phyloP scores from a whole-genome alignment of 2,113 vertebrate genomes.

The Pterophyllum scalare region DNA sequence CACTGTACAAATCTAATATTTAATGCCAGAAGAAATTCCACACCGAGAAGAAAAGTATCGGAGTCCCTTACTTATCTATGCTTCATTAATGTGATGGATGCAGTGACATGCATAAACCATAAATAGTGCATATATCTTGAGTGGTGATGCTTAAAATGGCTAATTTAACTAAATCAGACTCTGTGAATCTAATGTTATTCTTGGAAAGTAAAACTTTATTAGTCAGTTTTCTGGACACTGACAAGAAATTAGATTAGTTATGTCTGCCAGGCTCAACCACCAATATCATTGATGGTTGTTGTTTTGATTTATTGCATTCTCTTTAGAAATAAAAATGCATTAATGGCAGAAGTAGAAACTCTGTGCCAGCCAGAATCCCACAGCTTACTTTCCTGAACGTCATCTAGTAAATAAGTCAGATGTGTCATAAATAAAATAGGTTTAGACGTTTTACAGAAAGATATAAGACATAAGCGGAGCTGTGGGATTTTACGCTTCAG shows the following conservation, averaged over 20 bases:
- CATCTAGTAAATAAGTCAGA: slow-evolving; percentile 2
- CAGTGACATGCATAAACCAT: slow-evolving; percentile 22
- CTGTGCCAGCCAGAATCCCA: background rate
- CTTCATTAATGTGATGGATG: background rate
- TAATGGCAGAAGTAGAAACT: background rate
- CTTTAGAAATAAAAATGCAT: slow-evolving; percentile 18
- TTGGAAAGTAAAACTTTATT: slow-evolving; percentile 39
- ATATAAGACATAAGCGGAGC: background rate
- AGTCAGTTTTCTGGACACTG: slow-evolving; percentile 7
- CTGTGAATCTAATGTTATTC: slow-evolving; percentile 7
- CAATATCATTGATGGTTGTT: background rate
- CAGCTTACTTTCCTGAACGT: background rate
- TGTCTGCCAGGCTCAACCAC: background rate
- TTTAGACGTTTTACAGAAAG: slow-evolving; percentile 10
- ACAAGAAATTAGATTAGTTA: slow-evolving; percentile 32
- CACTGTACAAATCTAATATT: background rate
- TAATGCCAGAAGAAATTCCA: background rate
- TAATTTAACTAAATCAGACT: slow-evolving; percentile 20
- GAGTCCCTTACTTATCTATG: background rate
- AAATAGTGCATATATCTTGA: background rate
- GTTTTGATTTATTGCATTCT: slow-evolving; percentile 19
- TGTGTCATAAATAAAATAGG: background rate
- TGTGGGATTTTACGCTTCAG: slow-evolving; percentile 15
- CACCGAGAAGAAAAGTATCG: background rate
- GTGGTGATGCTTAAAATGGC: background rate